These are phyloP conservation scores for Coranthus polyacanthus DNA, from an alignment of 2,797 vertebrate species.

Conservation along the genomic window DNA sequence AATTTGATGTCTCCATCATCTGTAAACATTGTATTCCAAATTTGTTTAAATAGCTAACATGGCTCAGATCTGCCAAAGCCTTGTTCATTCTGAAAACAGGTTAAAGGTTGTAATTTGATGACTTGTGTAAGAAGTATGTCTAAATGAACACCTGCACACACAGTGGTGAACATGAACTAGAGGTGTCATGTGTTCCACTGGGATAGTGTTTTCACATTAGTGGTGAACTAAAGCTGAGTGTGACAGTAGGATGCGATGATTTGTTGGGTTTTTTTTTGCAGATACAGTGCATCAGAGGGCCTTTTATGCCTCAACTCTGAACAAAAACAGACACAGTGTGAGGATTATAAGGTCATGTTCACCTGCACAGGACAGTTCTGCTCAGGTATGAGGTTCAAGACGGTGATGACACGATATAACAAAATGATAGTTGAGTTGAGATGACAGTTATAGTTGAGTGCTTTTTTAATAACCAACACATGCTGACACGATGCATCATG, in stretches of 20 bases:
- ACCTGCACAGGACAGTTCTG: conserved; percentile 67
- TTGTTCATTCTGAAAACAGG: not conserved
- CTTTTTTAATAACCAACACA: no score
- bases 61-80: not conserved
- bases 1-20: no score
- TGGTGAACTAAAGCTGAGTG: not conserved
- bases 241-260: not conserved
- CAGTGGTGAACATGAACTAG: not conserved
- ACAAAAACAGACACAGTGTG: conserved; percentile 40
- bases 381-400: conserved; percentile 52
- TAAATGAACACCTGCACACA: not conserved
- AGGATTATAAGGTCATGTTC: conserved; percentile 65
- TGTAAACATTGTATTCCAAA: not conserved
- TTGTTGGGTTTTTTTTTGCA: conserved; percentile 24
- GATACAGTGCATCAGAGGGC: conserved; percentile 49
- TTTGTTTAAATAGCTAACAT: not conserved
- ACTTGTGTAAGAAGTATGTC: no score
- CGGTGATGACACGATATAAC: no score
- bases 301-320: conserved; percentile 65
- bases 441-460: no score
- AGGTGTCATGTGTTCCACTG: not conserved
- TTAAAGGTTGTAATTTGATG: not conserved
- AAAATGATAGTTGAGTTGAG: not conserved
- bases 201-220: not conserved
- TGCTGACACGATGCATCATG: no score